phyloP scores from a whole-genome alignment of 30 jellyfish, hydroid and myxozoan species.

The Aurelia aurita complex sp. Pacific region DNA sequence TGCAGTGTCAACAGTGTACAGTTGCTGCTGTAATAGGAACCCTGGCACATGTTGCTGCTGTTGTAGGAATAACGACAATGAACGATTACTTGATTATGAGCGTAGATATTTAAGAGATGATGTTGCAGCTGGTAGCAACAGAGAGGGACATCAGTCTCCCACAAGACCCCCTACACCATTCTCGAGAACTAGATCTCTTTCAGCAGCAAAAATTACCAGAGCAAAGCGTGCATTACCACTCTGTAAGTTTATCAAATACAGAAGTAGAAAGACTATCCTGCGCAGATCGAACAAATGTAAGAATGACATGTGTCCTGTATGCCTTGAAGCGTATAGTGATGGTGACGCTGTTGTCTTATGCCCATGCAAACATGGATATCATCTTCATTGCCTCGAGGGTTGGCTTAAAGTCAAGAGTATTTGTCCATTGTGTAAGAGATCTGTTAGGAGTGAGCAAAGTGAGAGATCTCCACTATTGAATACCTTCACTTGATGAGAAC shows the following conservation, averaged over 20 bases:
- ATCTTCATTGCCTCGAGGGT: slow-evolving; percentile 36
- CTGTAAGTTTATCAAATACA: slow-evolving; percentile 14
- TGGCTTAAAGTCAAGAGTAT: slow-evolving; percentile 40
- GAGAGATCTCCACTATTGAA: slow-evolving; percentile 29
- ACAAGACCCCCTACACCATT: not conserved
- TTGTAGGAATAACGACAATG: not conserved
- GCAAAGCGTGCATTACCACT: slow-evolving; percentile 33
- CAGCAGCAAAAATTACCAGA: slow-evolving; percentile 26
- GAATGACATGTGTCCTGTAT: slow-evolving; percentile 46
- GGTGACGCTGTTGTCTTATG: slow-evolving; percentile 24
- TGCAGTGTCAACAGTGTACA: slow-evolving; percentile 9
- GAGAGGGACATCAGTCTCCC: not conserved
- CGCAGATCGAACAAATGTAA: slow-evolving; percentile 45
- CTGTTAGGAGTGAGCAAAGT: slow-evolving; percentile 14
- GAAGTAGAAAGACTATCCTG: not conserved
- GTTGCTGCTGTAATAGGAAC: slow-evolving; percentile 19
- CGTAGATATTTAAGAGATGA: too few species aligned
- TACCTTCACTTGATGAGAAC: not conserved
- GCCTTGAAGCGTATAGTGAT: slow-evolving; percentile 26
- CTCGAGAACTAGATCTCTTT: not conserved
- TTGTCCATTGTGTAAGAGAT: slow-evolving; percentile 57
- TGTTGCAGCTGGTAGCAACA: not conserved
- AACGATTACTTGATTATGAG: not conserved
- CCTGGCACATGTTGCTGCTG: slow-evolving; percentile 7
- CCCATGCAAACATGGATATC: slow-evolving; percentile 65